These are phyloP conservation scores for Sebastes cheni DNA, from an alignment of 2,797 vertebrate species.

Conservation along the genomic window DNA sequence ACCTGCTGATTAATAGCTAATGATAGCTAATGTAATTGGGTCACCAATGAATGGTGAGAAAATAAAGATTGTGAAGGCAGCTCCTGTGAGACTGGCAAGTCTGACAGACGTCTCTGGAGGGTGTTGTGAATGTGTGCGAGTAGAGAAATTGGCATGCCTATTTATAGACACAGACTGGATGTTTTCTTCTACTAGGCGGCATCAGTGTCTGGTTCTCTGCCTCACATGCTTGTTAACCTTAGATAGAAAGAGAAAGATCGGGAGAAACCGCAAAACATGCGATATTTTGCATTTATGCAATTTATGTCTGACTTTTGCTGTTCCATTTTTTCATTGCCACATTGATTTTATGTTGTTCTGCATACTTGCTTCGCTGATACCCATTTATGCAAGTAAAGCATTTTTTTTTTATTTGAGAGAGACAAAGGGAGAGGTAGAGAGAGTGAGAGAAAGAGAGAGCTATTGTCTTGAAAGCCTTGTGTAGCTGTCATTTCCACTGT, in stretches of 20 bases:
- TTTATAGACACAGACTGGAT: slow-evolving; percentile 65
- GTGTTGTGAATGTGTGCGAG: slow-evolving; percentile 20
- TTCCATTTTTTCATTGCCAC: not conserved
- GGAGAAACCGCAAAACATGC: not conserved
- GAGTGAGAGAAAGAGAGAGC: not conserved
- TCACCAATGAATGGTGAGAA: not conserved
- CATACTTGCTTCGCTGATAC: not conserved
- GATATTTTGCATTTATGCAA: not conserved
- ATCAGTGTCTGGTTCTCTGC: slow-evolving; percentile 25
- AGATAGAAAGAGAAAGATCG: not conserved
- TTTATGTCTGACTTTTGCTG: not conserved
- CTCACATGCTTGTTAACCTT: slow-evolving; percentile 12
- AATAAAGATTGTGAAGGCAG: not conserved
- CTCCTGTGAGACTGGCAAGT: slow-evolving; percentile 5
- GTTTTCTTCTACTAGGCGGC: slow-evolving; percentile 41
- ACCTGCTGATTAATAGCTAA: not conserved
- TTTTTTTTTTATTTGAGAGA: not conserved
- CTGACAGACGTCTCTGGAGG: slow-evolving; percentile 50
- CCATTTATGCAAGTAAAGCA: not conserved
- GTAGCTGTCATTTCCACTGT: not conserved
- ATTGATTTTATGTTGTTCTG: not conserved
- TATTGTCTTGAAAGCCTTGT: not conserved
- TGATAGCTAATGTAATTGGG: not conserved
- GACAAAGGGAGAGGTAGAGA: not conserved
- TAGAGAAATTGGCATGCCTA: slow-evolving; percentile 58